These are phyloP conservation scores for Drosophila auraria DNA, from an alignment of 1,140 invertebrate species.

Conservation along the genomic window DNA sequence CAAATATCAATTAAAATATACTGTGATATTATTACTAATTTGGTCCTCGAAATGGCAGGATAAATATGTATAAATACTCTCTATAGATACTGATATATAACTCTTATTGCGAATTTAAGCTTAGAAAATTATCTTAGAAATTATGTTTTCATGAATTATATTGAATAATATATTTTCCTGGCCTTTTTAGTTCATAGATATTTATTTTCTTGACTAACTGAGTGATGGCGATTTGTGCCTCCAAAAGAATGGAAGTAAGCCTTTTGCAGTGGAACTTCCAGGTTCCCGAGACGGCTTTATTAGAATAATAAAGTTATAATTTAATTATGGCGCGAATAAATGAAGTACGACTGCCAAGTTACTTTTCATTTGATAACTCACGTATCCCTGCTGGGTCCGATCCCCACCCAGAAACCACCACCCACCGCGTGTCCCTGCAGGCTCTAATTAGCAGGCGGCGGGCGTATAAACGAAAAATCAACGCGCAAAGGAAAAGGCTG, in stretches of 20 bases:
- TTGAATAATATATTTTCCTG: too few relatives aligned
- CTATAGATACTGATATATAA: background rate
- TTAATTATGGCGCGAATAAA: constrained; percentile 73
- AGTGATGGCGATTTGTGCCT: constrained; percentile 32
- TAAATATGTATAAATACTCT: background rate
- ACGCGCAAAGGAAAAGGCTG: constrained; percentile 50
- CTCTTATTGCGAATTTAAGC: background rate
- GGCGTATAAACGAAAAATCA: constrained; percentile 83
- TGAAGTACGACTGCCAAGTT: constrained; percentile 69
- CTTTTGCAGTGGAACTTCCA: constrained; percentile 33
- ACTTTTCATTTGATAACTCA: constrained; percentile 83
- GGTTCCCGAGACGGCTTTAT: constrained; percentile 71
- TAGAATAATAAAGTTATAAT: constrained; percentile 84
- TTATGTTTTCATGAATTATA: too few relatives aligned
- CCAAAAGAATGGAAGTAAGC: constrained; percentile 27
- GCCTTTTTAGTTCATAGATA: background rate
- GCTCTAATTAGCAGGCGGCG: constrained; percentile 78
- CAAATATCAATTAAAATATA: background rate
- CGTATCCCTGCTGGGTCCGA: constrained; percentile 52
- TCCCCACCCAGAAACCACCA: constrained; percentile 12
- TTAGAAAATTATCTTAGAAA: too few relatives aligned
- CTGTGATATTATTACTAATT: too few relatives aligned
- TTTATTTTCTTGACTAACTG: background rate
- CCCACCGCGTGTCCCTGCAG: constrained; percentile 39
- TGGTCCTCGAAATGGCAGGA: too few relatives aligned